These are phyloP conservation scores for Laterallus jamaicensis DNA, from an alignment of 2,113 vertebrate species.

Conservation along the genomic window DNA sequence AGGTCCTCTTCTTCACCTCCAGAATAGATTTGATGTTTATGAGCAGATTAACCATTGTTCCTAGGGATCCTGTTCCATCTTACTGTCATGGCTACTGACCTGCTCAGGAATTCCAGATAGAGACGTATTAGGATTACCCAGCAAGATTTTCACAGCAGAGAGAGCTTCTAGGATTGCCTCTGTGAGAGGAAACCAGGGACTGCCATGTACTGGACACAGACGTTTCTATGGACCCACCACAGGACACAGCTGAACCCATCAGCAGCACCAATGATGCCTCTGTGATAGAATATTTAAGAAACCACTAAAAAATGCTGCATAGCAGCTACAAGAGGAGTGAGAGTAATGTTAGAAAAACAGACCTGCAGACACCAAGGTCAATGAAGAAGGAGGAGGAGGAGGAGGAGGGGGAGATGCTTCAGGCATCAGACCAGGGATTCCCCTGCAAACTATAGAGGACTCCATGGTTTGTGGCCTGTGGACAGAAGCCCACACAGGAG, in stretches of 20 bases:
- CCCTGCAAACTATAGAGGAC: background rate
- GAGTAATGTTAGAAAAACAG: background rate
- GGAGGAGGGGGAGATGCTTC: too few species aligned
- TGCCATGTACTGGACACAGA: background rate
- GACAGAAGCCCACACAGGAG: background rate
- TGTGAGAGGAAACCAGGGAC: background rate
- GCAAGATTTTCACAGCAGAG: background rate
- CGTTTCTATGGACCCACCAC: fast-evolving
- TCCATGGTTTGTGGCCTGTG: background rate
- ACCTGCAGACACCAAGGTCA: background rate
- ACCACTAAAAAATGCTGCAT: background rate
- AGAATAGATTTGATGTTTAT: background rate
- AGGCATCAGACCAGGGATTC: background rate
- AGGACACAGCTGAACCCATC: background rate
- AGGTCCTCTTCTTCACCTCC: background rate
- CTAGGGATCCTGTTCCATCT: background rate
- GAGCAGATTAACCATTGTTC: background rate
- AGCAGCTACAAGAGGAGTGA: background rate
- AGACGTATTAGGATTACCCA: background rate
- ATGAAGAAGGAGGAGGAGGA: background rate
- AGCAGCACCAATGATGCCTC: background rate
- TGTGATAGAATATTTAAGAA: background rate
- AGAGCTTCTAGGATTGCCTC: background rate
- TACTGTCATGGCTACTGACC: background rate
- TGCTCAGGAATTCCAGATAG: background rate